Evolutionary conservation across 2,888 invertebrate species (phyloP).

Genomic region (Tenthredo distinguenda): DNA sequence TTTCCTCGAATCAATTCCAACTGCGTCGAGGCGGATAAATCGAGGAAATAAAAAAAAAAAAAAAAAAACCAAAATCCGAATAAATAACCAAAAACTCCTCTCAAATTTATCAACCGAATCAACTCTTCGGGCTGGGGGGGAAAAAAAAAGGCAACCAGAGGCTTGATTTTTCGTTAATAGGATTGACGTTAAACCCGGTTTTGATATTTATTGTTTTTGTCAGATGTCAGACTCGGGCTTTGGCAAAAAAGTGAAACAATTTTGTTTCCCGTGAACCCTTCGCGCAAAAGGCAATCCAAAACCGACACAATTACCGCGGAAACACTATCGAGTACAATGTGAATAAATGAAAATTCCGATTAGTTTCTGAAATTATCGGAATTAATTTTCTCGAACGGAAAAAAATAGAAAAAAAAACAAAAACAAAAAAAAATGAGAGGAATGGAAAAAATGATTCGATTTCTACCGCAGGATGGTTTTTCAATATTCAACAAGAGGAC

Average conservation of each 20-base stretch:
- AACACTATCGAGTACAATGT: too few species aligned
- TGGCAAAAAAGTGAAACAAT: background rate
- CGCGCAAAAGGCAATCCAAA: background rate
- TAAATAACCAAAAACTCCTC: background rate
- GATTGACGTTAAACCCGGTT: background rate
- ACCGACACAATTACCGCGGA: background rate
- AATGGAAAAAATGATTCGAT: background rate
- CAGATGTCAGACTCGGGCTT: background rate
- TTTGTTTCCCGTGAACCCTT: too few species aligned
- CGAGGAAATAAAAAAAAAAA: background rate
- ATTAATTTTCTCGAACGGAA: background rate
- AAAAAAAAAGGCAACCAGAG: background rate
- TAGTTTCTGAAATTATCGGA: too few species aligned
- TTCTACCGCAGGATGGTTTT: slow-evolving; percentile 67
- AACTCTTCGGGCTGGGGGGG: background rate
- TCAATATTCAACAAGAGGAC: slow-evolving; percentile 63
- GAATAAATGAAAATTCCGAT: too few species aligned
- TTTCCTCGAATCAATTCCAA: background rate
- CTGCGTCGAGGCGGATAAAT: background rate
- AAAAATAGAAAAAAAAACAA: background rate
- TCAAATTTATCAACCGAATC: background rate
- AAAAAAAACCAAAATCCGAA: background rate
- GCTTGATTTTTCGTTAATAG: slow-evolving; percentile 4
- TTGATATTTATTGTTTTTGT: background rate
- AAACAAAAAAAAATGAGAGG: background rate